These are phyloP conservation scores for Eulemur macaco DNA, from an alignment of 2,113 vertebrate genomes.

Conservation along the genomic window DNA sequence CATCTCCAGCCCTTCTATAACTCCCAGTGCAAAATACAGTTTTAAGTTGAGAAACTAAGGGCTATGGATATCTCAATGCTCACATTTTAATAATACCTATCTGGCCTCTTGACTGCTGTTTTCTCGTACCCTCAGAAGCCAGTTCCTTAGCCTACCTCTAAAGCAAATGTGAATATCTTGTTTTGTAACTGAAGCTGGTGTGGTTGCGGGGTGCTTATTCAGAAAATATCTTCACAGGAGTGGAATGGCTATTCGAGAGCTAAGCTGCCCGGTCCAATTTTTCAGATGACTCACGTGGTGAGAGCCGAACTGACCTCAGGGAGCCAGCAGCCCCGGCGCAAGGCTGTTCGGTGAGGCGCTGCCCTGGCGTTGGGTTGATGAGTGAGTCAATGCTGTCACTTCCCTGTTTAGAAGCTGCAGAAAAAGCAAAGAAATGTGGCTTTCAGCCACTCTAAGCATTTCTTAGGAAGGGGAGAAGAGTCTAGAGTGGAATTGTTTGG, in stretches of 20 bases:
- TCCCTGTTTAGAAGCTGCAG: not conserved
- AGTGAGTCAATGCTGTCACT: not conserved
- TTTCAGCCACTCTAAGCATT: not conserved
- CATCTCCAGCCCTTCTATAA: not conserved
- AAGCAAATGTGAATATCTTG: not conserved
- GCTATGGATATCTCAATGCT: not conserved
- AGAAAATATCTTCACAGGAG: not conserved
- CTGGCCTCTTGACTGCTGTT: not conserved
- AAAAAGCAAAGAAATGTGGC: not conserved
- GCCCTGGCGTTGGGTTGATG: not conserved
- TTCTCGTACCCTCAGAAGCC: not conserved
- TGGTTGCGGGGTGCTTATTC: not conserved
- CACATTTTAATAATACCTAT: not conserved
- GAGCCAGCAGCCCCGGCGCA: not conserved
- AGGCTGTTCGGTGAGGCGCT: not conserved
- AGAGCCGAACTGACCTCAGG: not conserved
- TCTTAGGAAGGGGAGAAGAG: not conserved
- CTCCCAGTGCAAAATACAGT: not conserved
- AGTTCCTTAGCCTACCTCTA: not conserved
- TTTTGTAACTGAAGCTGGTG: not conserved
- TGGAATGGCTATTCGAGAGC: not conserved
- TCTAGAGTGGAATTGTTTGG: not conserved
- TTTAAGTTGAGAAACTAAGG: not conserved
- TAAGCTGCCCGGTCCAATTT: not conserved
- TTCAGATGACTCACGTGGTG: not conserved